Percentiles rank a stretch among this genome's conserved stretches.
These are phyloP conservation scores for Xylocampa areola DNA, from an alignment of 2,888 invertebrate genomes.

Conservation along the genomic window DNA sequence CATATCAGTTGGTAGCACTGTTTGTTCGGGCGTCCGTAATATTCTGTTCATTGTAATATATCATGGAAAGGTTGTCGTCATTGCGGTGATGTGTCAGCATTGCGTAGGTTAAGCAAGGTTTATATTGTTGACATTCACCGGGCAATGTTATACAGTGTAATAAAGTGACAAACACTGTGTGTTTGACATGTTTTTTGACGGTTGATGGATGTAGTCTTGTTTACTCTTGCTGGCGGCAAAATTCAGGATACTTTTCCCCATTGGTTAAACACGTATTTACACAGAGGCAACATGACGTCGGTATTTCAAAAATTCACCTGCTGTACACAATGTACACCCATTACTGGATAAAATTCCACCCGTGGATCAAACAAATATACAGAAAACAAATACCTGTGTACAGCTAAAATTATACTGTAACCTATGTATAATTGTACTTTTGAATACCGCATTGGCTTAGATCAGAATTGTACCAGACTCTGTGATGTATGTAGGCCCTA, in stretches of 20 bases:
- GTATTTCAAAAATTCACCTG: neutral
- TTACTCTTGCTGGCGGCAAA: slow-evolving; percentile 6
- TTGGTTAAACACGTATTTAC: slow-evolving; percentile 15
- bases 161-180: slow-evolving; percentile 36
- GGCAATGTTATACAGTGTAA: slow-evolving; percentile 40
- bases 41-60: slow-evolving; percentile 40
- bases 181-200: slow-evolving; percentile 38
- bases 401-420: no score
- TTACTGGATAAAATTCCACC: neutral
- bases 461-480: no score
- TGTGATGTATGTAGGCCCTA: no score
- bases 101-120: slow-evolving; percentile 26
- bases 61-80: slow-evolving; percentile 29
- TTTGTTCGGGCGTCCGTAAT: slow-evolving; percentile 60
- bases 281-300: slow-evolving; percentile 4
- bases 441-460: no score
- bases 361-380: no score
- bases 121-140: slow-evolving; percentile 46
- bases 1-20: slow-evolving; percentile 64
- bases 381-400: no score
- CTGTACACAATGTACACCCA: neutral
- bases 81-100: slow-evolving; percentile 23
- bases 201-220: slow-evolving; percentile 32
- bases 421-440: no score
- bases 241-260: slow-evolving; percentile 26